A percentile compares a stretch with the other conserved stretches of the same genome.
Conservation (phyloP, 2,113 vertebrate genomes). For the Xenopus borealis region DNA sequence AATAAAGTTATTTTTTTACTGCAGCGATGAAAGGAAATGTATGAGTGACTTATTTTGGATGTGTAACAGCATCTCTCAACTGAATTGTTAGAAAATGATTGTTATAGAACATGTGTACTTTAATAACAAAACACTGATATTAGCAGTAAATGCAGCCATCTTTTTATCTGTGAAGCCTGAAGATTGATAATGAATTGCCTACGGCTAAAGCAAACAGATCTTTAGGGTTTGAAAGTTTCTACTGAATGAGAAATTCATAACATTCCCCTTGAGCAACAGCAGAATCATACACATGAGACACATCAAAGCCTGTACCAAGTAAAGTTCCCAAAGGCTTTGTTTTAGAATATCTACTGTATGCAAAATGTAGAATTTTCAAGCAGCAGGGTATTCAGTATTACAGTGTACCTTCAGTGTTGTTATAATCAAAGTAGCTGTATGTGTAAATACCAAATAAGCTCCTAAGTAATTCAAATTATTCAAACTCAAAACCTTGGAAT, state of each 20-base stretch:
- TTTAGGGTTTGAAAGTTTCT: constrained; percentile 11
- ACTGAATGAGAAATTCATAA: not conserved
- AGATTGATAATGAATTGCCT: constrained; percentile 13
- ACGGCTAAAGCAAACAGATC: constrained; percentile 17
- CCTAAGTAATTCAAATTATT: no score
- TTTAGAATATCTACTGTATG: constrained; percentile 1
- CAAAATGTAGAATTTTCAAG: constrained; percentile 2
- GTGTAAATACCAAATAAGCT: no score
- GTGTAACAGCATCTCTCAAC: not conserved
- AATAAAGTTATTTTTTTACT: no score
- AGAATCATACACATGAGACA: constrained; percentile 6
- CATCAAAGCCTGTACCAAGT: constrained; percentile 1
- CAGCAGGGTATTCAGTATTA: no score
- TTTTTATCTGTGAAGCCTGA: constrained; percentile 4
- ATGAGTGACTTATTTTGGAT: no score
- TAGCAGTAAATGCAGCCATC: not conserved
- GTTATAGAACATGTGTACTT: not conserved
- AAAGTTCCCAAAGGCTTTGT: constrained; percentile 5
- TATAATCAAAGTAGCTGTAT: no score
- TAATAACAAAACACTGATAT: constrained; percentile 4
- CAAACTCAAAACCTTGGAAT: no score
- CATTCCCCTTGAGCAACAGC: constrained; percentile 1
- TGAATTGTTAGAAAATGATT: not conserved
- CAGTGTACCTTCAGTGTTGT: no score
- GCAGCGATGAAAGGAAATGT: no score